Conservation (phyloP, 2,797 vertebrate species). For the Petrocephalus sullivani region DNA sequence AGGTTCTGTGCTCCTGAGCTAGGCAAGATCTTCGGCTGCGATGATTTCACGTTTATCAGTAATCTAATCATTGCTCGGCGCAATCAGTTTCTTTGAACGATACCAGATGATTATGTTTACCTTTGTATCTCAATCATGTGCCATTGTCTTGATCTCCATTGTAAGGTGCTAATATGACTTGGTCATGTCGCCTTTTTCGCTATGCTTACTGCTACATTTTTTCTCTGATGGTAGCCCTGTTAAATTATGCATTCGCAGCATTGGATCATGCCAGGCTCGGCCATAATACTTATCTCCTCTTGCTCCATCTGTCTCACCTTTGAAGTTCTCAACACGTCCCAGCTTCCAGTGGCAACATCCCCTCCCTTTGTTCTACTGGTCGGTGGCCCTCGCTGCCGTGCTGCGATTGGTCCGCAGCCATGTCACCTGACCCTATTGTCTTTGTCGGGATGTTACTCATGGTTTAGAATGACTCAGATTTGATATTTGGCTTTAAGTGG, state of each 20-base stretch:
- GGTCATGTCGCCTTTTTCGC: not conserved
- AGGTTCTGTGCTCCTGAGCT: not conserved
- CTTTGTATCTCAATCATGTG: not conserved
- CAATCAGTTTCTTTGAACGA: no score
- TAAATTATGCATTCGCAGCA: not conserved
- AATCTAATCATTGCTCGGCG: not conserved
- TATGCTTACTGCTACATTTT: not conserved
- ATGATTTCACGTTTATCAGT: not conserved
- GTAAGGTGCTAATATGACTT: not conserved
- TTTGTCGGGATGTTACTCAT: constrained; percentile 25
- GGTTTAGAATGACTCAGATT: constrained; percentile 35
- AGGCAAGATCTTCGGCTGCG: not conserved
- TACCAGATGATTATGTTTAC: not conserved
- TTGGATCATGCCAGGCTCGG: not conserved
- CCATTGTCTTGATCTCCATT: not conserved
- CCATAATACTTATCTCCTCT: not conserved
- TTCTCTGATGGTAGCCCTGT: not conserved
- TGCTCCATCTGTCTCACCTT: constrained; percentile 9
- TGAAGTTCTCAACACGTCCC: not conserved
- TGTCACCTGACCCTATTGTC: not conserved
- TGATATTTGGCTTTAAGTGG: constrained; percentile 35
- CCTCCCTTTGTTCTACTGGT: not conserved
- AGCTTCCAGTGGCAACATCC: not conserved
- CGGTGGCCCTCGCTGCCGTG: no score
- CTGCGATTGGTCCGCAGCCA: not conserved